phyloP scores from a whole-genome alignment of 2,888 invertebrate species.

The Notodonta dromedarius region DNA sequence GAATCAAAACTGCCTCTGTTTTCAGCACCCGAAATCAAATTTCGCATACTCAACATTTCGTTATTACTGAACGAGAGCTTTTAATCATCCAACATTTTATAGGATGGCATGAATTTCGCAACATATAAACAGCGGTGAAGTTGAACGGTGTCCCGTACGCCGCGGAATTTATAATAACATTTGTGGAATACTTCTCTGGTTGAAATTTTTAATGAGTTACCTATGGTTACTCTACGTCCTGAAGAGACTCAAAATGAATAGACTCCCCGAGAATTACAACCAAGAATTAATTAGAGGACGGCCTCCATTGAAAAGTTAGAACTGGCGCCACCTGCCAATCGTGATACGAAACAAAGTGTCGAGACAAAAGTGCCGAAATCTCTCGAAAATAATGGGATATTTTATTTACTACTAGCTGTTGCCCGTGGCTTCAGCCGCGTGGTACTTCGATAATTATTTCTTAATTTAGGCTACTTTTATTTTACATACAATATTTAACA shows the following conservation, averaged over 20 bases:
- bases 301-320: constrained; percentile 60
- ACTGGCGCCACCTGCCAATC: constrained; percentile 63
- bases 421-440: too few species aligned
- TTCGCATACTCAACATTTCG: constrained; percentile 35
- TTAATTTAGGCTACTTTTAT: too few species aligned
- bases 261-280: constrained; percentile 50
- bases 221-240: constrained; percentile 36
- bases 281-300: constrained; percentile 66
- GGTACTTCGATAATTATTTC: too few species aligned
- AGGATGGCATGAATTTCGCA: constrained; percentile 43
- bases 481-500: too few species aligned
- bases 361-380: constrained; percentile 51
- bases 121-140: constrained; percentile 40
- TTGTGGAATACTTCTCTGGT: constrained; percentile 44
- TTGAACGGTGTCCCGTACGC: constrained; percentile 33
- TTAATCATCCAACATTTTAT: constrained; percentile 38
- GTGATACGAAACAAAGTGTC: constrained; percentile 49
- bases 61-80: constrained; percentile 39
- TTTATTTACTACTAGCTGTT: constrained; percentile 40
- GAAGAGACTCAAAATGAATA: constrained; percentile 50
- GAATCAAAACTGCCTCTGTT: constrained; percentile 22
- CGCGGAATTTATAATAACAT: constrained; percentile 51
- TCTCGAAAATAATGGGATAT: constrained; percentile 45
- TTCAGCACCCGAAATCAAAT: constrained; percentile 33
- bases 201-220: constrained; percentile 62